Evolutionary conservation across 2,888 invertebrate genomes (phyloP).

Genomic region (Cheiracanthium punctorium): DNA sequence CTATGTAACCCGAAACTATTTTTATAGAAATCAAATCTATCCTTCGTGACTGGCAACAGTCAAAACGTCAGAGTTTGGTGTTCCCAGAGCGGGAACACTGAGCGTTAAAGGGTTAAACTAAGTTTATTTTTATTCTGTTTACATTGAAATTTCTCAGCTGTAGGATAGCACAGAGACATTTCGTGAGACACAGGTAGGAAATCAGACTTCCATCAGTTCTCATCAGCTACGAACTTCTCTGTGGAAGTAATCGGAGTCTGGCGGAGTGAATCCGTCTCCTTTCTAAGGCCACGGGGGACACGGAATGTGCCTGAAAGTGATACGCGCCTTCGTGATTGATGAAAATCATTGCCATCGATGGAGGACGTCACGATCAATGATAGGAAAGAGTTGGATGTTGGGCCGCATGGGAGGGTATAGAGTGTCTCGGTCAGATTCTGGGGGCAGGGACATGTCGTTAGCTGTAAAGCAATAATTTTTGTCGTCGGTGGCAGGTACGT

Average conservation of each 20-base stretch:
- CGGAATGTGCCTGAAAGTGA: neutral
- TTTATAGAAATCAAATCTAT: too few species aligned
- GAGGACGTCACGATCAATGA: constrained; percentile 48
- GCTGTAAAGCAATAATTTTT: too few species aligned
- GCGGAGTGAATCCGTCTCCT: neutral
- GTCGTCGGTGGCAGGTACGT: too few species aligned
- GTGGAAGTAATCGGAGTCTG: neutral
- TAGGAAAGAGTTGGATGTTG: neutral
- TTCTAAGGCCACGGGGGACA: neutral
- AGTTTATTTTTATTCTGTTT: too few species aligned
- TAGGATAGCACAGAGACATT: too few species aligned
- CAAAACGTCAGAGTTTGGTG: too few species aligned
- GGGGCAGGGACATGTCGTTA: neutral
- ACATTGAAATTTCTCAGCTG: too few species aligned
- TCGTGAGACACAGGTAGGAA: neutral
- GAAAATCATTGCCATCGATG: constrained; percentile 39
- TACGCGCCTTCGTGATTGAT: constrained; percentile 47
- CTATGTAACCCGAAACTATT: too few species aligned
- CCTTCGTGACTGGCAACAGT: too few species aligned
- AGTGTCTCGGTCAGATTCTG: constrained; percentile 11
- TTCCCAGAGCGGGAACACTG: too few species aligned
- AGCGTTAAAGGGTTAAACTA: too few species aligned
- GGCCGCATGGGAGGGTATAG: neutral
- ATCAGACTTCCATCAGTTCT: neutral
- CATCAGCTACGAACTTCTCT: neutral